Conservation (phyloP, 2,113 vertebrate species). For the Bostrychus sinensis region DNA sequence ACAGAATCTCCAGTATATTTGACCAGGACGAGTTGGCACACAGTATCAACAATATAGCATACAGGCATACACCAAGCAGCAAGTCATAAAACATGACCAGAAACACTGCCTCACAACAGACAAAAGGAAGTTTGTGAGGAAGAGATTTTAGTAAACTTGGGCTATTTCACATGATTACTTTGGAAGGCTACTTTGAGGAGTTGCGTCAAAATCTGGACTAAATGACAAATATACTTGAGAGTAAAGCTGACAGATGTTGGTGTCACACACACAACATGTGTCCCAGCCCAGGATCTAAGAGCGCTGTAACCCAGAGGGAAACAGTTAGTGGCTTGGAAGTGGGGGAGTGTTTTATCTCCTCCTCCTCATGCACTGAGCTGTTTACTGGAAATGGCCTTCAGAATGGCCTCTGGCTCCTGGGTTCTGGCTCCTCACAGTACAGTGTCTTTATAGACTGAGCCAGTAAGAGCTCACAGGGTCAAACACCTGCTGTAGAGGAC, state of each 20-base stretch:
- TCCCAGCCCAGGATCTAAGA: background rate
- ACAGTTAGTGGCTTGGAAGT: constrained; percentile 43
- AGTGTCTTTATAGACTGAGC: constrained; percentile 25
- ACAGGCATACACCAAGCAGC: too few relatives aligned
- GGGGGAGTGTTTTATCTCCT: constrained; percentile 41
- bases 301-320: constrained; percentile 43
- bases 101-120: too few relatives aligned
- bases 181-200: background rate
- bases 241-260: background rate
- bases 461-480: constrained; percentile 29
- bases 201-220: background rate
- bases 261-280: background rate
- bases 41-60: too few relatives aligned
- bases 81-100: too few relatives aligned
- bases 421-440: constrained; percentile 45
- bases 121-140: too few relatives aligned
- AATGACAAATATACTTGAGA: background rate
- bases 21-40: too few relatives aligned
- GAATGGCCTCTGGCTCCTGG: constrained; percentile 49
- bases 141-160: too few relatives aligned
- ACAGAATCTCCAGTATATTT: too few relatives aligned
- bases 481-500: constrained; percentile 25
- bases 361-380: constrained; percentile 24
- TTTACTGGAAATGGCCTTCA: constrained; percentile 62
- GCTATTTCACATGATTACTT: too few relatives aligned